These are phyloP conservation scores for Phragmatobia fuliginosa DNA, from an alignment of 2,888 invertebrate species.

Conservation along the genomic window DNA sequence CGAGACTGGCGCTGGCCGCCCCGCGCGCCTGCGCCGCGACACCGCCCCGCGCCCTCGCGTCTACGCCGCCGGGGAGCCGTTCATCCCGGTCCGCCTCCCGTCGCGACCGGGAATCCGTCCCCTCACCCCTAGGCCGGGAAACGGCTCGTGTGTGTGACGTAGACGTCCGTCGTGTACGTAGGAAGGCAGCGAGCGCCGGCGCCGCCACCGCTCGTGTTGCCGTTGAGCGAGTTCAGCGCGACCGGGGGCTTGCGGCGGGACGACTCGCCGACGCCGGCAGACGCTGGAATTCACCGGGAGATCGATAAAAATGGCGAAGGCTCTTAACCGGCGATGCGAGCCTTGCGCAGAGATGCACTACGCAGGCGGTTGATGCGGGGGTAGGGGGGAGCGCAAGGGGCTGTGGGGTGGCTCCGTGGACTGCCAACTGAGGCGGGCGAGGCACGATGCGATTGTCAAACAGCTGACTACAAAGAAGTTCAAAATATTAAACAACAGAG, in stretches of 20 bases:
- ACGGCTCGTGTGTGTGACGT: constrained; percentile 4
- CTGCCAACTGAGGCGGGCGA: constrained; percentile 38
- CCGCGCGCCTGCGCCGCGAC: constrained; percentile 70
- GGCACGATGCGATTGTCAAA: constrained; percentile 71
- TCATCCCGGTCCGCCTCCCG: constrained; percentile 52
- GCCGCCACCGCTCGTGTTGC: constrained; percentile 29
- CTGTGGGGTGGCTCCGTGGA: constrained; percentile 3
- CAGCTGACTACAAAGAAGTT: constrained; percentile 78
- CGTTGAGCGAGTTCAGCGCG: constrained; percentile 27
- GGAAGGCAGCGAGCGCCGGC: constrained; percentile 13
- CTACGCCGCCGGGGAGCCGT: constrained; percentile 53
- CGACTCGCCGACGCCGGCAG: constrained; percentile 36
- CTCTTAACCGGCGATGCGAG: constrained; percentile 54
- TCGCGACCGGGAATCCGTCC: constrained; percentile 32
- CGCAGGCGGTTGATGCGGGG: constrained; percentile 53
- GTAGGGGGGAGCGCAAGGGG: constrained; percentile 1
- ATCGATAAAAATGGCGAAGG: constrained; percentile 73
- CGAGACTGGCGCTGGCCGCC: constrained; percentile 68
- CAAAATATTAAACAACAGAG: constrained; percentile 49
- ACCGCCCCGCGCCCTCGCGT: constrained; percentile 54
- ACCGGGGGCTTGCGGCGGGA: constrained; percentile 29
- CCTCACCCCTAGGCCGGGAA: constrained; percentile 12
- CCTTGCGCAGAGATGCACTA: constrained; percentile 68
- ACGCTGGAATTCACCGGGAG: constrained; percentile 53
- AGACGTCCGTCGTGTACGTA: constrained; percentile 4